Conservation (phyloP, 2,888 invertebrate genomes). For the Chelonus formosanus region DNA sequence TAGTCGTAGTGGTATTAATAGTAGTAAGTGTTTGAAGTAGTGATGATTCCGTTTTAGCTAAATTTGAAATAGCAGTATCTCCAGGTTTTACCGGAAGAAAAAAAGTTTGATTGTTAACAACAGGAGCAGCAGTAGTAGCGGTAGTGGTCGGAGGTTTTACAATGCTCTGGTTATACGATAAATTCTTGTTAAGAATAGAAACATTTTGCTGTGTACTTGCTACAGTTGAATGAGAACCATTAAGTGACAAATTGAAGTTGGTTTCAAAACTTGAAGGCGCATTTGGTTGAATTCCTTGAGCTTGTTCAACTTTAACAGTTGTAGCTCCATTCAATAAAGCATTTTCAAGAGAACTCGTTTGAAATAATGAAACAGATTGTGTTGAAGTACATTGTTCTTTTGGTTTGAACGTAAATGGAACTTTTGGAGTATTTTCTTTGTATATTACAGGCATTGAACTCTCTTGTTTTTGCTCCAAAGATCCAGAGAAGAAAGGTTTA, state of each 20-base stretch:
- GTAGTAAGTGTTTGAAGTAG: too few species aligned
- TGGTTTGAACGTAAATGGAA: slow-evolving; percentile 14
- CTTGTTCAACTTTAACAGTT: slow-evolving; percentile 17
- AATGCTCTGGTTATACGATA: slow-evolving; percentile 10
- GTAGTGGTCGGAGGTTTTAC: too few species aligned
- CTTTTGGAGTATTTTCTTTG: slow-evolving; percentile 22
- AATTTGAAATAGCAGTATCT: too few species aligned
- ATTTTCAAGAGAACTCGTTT: not conserved
- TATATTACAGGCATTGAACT: too few species aligned
- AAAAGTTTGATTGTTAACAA: too few species aligned
- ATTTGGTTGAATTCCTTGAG: slow-evolving; percentile 7
- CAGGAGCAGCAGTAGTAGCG: too few species aligned
- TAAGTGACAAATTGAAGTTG: slow-evolving; percentile 11
- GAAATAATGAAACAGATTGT: slow-evolving; percentile 9
- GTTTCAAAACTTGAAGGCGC: slow-evolving; percentile 6
- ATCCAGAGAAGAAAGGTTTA: too few species aligned
- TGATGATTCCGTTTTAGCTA: too few species aligned
- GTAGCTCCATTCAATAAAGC: slow-evolving; percentile 1
- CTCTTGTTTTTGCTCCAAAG: too few species aligned
- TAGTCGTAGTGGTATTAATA: too few species aligned
- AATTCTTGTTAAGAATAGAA: slow-evolving; percentile 29
- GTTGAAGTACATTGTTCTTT: slow-evolving; percentile 29
- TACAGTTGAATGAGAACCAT: slow-evolving; percentile 20
- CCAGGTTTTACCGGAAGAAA: too few species aligned
- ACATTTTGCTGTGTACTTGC: slow-evolving; percentile 20